Evolutionary conservation across 1,140 invertebrate species (phyloP), one percentile per base, ranked within the genome.

Genomic region (Kradibia gibbosae): DNA sequence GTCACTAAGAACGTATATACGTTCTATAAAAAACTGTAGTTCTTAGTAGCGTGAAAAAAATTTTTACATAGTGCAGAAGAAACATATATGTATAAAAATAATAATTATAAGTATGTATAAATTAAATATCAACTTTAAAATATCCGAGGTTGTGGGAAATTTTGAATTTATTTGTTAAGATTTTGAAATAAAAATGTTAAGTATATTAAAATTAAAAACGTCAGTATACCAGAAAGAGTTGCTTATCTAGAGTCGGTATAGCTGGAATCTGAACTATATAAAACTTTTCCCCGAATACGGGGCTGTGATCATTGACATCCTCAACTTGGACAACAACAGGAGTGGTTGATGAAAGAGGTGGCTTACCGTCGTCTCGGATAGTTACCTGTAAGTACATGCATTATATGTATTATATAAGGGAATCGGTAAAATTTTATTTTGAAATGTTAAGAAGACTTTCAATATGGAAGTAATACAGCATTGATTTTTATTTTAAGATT

Each of bases 301-400:
- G 96, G 57, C 93, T 92, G 87, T 96, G 94, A 89, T 98, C 97
- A 91, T 98, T 98, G 80, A 96, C 92, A 90, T 98, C 97, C 31
- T 93, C 92, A 13, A 99, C 95, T 76, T 93, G 92, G 57, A 99
- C 93, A 36, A 96, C 93, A 48, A 99, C 95, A 81, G 96, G 93
- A 20, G 96, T 97, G 5, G 95, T 95, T 7, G 96, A 97, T 4
- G 95, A 94, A 76, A 98, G 91, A 8, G 93, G 86, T 22, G 96
- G 96, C 1, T 86, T 89, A 53, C 95, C 96, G 89, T 96, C 95
- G 90, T 99, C 97, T 78, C 93, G 94, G 39, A 97, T 94, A 55
- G 94, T 93, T 45, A 97, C 93, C 94, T 95, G 85, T 50, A 91
- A 92, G 50, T 36, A n/a, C n/a, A n/a, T n/a, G n/a, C n/a, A n/a